Conservation (phyloP, 2,113 vertebrate genomes). For the Chionomys nivalis region DNA sequence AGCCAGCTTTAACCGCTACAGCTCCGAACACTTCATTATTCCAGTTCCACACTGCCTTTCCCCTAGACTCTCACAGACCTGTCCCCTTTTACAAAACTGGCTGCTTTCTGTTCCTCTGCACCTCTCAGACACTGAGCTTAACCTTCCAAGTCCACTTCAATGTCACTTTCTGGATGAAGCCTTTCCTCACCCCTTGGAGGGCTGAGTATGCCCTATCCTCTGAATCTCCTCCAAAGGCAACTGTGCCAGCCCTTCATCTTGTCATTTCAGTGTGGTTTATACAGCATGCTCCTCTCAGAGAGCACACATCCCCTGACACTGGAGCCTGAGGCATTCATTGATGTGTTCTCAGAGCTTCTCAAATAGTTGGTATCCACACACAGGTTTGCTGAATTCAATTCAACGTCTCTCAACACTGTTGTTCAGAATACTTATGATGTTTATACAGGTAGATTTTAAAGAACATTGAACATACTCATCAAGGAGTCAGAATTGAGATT, state of each 20-base stretch:
- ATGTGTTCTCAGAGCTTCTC: neutral
- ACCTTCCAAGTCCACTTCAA: neutral
- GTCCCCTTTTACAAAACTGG: neutral
- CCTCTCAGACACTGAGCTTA: neutral
- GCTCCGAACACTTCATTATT: neutral
- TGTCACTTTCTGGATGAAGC: neutral
- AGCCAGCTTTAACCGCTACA: neutral
- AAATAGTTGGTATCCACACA: neutral
- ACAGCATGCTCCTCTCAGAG: neutral
- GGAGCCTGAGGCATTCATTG: neutral
- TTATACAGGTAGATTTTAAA: slow-evolving; percentile 45
- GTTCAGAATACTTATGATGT: slow-evolving; percentile 17
- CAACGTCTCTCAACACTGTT: slow-evolving; percentile 15
- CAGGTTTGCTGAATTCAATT: slow-evolving; percentile 26
- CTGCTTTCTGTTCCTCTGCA: neutral
- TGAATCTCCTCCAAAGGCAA: neutral
- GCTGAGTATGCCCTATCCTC: neutral
- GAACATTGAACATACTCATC: slow-evolving; percentile 1
- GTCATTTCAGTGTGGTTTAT: neutral
- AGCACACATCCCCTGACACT: slow-evolving; percentile 13
- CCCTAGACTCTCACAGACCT: neutral
- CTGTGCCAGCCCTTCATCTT: neutral
- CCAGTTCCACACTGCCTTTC: neutral
- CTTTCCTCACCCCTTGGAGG: neutral
- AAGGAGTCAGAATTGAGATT: slow-evolving; percentile 35